Conservation (phyloP, 2,797 vertebrate species). For the Antrozous pallidus region DNA sequence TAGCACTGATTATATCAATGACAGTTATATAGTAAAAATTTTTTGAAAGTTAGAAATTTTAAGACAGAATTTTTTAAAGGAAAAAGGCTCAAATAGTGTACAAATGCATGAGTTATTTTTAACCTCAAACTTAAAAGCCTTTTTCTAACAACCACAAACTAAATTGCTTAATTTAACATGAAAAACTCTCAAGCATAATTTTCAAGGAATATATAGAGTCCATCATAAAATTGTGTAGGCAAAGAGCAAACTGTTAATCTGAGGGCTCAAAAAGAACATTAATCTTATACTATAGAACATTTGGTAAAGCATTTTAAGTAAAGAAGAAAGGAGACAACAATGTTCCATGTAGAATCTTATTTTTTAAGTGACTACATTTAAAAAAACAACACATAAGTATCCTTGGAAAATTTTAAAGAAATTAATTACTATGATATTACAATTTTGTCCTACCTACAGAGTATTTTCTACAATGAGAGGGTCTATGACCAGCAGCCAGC, state of each 20-base stretch:
- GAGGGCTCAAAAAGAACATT: background rate
- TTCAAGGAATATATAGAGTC: constrained; percentile 3
- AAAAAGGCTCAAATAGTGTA: background rate
- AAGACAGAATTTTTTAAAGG: background rate
- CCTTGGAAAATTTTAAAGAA: background rate
- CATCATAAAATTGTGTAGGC: background rate
- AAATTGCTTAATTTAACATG: constrained; percentile 28
- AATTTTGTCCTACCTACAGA: background rate
- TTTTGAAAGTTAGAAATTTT: background rate
- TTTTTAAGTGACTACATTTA: constrained; percentile 10
- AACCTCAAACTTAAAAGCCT: background rate
- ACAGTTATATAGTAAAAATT: background rate
- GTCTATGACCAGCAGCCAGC: background rate
- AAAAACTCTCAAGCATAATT: constrained; percentile 34
- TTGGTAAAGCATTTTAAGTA: background rate
- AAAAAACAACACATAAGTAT: background rate
- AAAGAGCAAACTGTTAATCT: constrained; percentile 34
- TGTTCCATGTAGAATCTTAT: background rate
- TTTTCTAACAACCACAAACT: constrained; percentile 7
- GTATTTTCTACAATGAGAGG: background rate
- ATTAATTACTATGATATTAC: constrained; percentile 26
- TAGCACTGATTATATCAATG: background rate
- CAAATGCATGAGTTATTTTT: background rate
- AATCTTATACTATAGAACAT: background rate
- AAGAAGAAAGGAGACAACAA: background rate